A percentile compares a stretch with the other conserved stretches of the same genome.
phyloP scores from a whole-genome alignment of 2,113 vertebrate species.

The Thermophis baileyi region DNA sequence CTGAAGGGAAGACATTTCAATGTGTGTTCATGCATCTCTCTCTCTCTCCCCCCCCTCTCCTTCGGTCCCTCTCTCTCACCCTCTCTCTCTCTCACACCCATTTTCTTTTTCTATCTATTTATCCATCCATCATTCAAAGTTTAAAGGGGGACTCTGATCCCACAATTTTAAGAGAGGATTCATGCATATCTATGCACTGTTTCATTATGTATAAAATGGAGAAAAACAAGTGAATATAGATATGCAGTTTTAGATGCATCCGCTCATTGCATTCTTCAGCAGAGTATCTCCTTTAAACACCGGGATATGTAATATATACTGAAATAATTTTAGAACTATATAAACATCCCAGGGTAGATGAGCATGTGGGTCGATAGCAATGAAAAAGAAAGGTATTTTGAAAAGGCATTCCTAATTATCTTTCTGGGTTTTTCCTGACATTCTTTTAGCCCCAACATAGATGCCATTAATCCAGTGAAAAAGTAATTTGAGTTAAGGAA shows the following conservation, averaged over 20 bases:
- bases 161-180: background rate
- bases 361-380: background rate
- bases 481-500: slow-evolving; percentile 22
- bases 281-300: background rate
- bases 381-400: background rate
- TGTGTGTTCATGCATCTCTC: background rate
- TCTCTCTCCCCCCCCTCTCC: background rate
- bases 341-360: background rate
- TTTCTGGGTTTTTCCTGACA: slow-evolving; percentile 5
- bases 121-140: background rate
- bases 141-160: background rate
- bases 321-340: background rate
- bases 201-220: background rate
- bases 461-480: slow-evolving; percentile 27
- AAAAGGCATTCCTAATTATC: slow-evolving; percentile 18
- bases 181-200: background rate
- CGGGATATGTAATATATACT: background rate
- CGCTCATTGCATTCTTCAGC: background rate
- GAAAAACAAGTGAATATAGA: background rate
- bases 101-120: background rate
- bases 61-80: background rate
- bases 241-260: background rate
- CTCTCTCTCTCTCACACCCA: background rate
- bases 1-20: background rate
- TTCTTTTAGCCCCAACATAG: slow-evolving; percentile 15